Evolutionary conservation across 2,888 invertebrate genomes (phyloP), one percentile per base, ranked within the genome.

Genomic region (Parapristionchus giblindavisi): DNA sequence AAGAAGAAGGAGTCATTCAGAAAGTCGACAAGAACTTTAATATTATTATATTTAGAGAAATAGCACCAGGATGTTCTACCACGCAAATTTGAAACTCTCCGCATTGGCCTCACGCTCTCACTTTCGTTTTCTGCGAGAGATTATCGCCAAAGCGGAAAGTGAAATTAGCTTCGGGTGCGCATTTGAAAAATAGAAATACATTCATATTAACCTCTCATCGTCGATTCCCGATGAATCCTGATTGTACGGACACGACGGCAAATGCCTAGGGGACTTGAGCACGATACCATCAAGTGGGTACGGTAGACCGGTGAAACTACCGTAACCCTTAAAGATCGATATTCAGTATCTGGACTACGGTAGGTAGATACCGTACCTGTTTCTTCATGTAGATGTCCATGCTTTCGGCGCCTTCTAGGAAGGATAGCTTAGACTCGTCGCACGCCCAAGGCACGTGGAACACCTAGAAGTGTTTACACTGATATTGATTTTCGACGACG

Each of bases 201-300:
- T n/a, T n/a, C n/a, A n/a, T n/a, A n/a, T n/a, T n/a, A n/a, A 73
- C 73, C 52, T 73, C 36, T 73, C 73, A 43, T 73, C 73, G 24
- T 73, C 73, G 8, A n/a, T 29, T 21, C 52, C 43, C 3, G n/a
- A 43, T 21, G n/a, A 6, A 32, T 73, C 60, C 0, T 43, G 36
- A 27, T 48, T 60, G 60, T 61, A 61, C 11, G n/a, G n/a, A n/a
- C n/a, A n/a, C n/a, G n/a, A n/a, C n/a, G 72, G 60, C 14, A 32
- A 34, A 40, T 48, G 38, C 27, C 71, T 6, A 3, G 73, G 73
- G 3, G 73, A 73, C 24, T 61, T 60, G n/a, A 61, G 4, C 0
- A 61, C 48, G 34, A 73, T 73, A 1, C 34, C 60, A 17, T 73
- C 73, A 8, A 73, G 3, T 29, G 73, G 73, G 27, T 73, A 73